Base-by-base conservation (phyloP, 2,797 vertebrate species). In the Nasua narica region DNA sequence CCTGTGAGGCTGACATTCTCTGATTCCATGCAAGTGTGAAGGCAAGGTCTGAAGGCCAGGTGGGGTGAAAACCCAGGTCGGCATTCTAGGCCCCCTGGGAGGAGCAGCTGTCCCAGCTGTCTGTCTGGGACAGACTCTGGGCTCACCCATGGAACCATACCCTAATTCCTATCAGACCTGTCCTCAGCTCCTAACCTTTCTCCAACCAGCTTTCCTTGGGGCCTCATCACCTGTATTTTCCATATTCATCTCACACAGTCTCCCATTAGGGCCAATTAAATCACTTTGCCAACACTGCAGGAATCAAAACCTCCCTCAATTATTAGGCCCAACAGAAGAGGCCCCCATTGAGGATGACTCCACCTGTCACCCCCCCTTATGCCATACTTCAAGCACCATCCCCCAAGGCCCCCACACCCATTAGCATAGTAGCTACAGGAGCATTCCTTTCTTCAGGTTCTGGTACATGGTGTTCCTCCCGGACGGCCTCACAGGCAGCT, bases 211-310 rank as follows among this genome's bases (percentile, higher is more conserved):
- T 56, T 90, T 81, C 67, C 87, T 32, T n/a, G 15, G 67, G 76
- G 46, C 50, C 19, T 83, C 69, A 27, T 60, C 10, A 5, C 58
- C 76, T 70, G 70, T 15, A 14, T 86, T 67, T 91, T 69, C 69
- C 94, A 96, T 91, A 94, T 90, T 84, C 76, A 96, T 81, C 62
- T 70, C 62, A 62, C 15, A 52, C 58, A 92, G 91, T 95, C 89
- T 95, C 69, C 89, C 58, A 93, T 95, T 93, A 96, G 74, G 37
- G 91, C 65, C 76, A 95, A 84, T 90, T 96, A 97, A 91, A 62
- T 65, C 76, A 82, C 72, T 95, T 85, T 60, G 40, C 27, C 40
- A 93, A 90, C 43, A 76, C 25, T 87, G 67, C 58, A 87, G 79
- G 65, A 94, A 91, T 76, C 62, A 69, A 95, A 96, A 37, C 65